A percentile compares a stretch with the other conserved stretches of the same genome.
These are phyloP conservation scores for Catocala nupta DNA, from an alignment of 2,888 invertebrate species.

Conservation along the genomic window DNA sequence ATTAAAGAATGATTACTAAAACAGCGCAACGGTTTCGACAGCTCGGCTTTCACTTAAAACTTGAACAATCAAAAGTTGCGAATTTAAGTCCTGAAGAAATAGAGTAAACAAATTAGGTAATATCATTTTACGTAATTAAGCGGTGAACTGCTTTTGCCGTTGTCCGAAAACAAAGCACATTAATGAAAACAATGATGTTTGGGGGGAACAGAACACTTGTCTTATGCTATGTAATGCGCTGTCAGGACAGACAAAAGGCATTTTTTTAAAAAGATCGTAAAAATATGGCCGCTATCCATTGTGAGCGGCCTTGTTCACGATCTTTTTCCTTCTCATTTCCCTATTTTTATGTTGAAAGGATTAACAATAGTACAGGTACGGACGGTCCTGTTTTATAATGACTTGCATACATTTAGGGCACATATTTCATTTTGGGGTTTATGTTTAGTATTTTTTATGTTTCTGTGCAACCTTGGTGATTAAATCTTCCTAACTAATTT, in stretches of 20 bases:
- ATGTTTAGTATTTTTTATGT: slow-evolving; percentile 2
- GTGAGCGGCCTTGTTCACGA: slow-evolving; percentile 72
- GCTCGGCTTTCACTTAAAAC: slow-evolving; percentile 45
- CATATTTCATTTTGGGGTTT: slow-evolving; percentile 38
- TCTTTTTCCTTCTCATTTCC: slow-evolving; percentile 81
- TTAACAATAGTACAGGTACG: slow-evolving; percentile 81
- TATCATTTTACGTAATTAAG: slow-evolving; percentile 43
- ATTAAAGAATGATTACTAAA: slow-evolving; percentile 25
- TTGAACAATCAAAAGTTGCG: slow-evolving; percentile 42
- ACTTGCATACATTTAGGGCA: slow-evolving; percentile 62
- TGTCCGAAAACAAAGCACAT: slow-evolving; percentile 62
- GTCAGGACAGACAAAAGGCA: slow-evolving; percentile 79
- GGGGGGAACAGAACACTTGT: slow-evolving; percentile 76
- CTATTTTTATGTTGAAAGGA: slow-evolving; percentile 82
- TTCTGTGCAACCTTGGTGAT: neutral
- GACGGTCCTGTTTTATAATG: slow-evolving; percentile 61
- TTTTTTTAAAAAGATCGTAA: slow-evolving; percentile 74
- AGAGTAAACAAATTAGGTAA: slow-evolving; percentile 32
- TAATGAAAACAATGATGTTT: slow-evolving; percentile 70
- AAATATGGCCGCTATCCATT: slow-evolving; percentile 80
- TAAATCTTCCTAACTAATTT: too few species aligned
- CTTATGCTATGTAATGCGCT: slow-evolving; percentile 80
- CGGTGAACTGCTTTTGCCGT: slow-evolving; percentile 42
- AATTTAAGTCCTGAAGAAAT: slow-evolving; percentile 31
- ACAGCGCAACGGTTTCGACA: slow-evolving; percentile 25